Evolutionary conservation across 2,888 invertebrate species (phyloP).

Genomic region (Drosophila ochracea): DNA sequence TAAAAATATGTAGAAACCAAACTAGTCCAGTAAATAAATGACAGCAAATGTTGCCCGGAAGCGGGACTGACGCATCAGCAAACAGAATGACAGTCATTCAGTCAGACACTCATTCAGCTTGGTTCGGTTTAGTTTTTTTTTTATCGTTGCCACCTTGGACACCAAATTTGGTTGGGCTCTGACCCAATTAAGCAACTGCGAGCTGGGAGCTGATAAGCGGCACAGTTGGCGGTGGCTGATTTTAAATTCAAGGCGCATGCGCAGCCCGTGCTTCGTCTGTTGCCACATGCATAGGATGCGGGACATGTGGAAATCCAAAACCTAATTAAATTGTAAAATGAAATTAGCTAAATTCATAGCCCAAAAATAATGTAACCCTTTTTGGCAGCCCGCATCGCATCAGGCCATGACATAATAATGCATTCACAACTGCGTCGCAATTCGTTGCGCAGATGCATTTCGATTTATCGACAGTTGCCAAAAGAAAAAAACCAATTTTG

Average conservation of each 20-base stretch:
- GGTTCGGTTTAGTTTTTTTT: neutral
- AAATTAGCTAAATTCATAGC: constrained; percentile 71
- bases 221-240: neutral
- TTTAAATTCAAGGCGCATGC: constrained; percentile 62
- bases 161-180: constrained; percentile 21
- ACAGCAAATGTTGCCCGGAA: constrained; percentile 34
- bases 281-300: constrained; percentile 47
- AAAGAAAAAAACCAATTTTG: constrained; percentile 24
- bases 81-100: constrained; percentile 19
- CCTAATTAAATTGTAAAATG: constrained; percentile 76
- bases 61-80: constrained; percentile 42
- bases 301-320: constrained; percentile 75
- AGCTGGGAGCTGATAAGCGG: constrained; percentile 30
- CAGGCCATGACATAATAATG: constrained; percentile 49
- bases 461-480: constrained; percentile 43
- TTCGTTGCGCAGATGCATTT: constrained; percentile 57
- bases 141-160: constrained; percentile 37
- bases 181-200: constrained; percentile 46
- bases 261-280: constrained; percentile 52
- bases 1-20: neutral
- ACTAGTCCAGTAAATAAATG: neutral
- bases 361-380: constrained; percentile 51
- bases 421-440: constrained; percentile 19
- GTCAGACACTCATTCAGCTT: constrained; percentile 5
- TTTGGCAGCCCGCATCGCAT: constrained; percentile 54